Conservation (phyloP, 2,113 vertebrate species). For the Microcebus murinus region DNA sequence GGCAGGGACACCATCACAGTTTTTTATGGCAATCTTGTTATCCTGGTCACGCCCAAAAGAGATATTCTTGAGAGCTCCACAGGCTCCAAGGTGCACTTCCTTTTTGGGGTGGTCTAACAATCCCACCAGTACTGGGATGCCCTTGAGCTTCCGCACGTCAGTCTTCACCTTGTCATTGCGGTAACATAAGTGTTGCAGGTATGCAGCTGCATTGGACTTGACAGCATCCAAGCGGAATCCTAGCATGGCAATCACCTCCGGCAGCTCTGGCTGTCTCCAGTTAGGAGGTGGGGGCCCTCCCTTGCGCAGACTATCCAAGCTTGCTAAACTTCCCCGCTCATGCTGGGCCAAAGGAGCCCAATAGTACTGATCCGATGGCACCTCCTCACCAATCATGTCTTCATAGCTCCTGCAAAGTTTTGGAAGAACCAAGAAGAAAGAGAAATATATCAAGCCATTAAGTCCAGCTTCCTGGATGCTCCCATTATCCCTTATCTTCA, state of each 20-base stretch:
- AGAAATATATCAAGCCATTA: not conserved
- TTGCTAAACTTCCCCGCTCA: constrained; percentile 95
- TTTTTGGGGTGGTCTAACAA: constrained; percentile 96
- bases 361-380: constrained; percentile 92
- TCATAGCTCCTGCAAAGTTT: constrained; percentile 92
- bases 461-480: not conserved
- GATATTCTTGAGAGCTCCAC: constrained; percentile 97
- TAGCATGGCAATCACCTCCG: constrained; percentile 97
- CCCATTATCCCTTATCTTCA: not conserved
- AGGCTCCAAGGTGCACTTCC: constrained; percentile 96
- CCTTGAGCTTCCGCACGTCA: constrained; percentile 95
- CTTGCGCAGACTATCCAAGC: constrained; percentile 94
- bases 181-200: constrained; percentile 96
- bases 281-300: constrained; percentile 84
- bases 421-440: not conserved
- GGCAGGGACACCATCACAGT: constrained; percentile 96
- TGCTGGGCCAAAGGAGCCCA: constrained; percentile 95
- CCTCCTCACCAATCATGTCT: constrained; percentile 93
- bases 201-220: constrained; percentile 95
- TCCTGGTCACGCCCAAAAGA: constrained; percentile 95
- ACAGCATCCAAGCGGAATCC: constrained; percentile 95
- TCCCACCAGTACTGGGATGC: constrained; percentile 94
- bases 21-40: constrained; percentile 98
- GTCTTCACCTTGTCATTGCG: constrained; percentile 98
- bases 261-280: constrained; percentile 97